Base-by-base conservation (phyloP, 2,113 vertebrate genomes). In the Embiotoca jacksoni region DNA sequence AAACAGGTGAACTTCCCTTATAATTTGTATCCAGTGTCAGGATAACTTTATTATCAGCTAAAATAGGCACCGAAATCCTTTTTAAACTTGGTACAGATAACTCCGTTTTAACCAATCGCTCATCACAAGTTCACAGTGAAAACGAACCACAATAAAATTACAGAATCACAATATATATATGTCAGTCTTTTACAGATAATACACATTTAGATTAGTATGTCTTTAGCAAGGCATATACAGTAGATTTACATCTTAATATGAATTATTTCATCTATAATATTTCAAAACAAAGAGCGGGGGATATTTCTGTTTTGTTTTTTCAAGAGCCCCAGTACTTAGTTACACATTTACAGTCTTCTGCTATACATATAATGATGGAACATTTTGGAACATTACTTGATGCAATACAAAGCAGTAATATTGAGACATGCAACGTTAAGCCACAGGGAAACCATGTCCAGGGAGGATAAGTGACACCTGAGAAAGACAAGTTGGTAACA, bases 381-480 rank as follows among this genome's bases (percentile, higher is more conserved):
- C 13, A 59, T 74, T 63, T 72, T 47, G 23, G 23, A 23, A 23
- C 23, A 23, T 23, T 49, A 70, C 7, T 86, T 36, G 2, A 72
- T 84, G 73, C 64, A 61, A 37, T 67, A 50, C 35, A 75, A 61
- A 59, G 77, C 68, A 73, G 75, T 41, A 44, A 66, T 61, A 85
- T n/a, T 64, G 63, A 69, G 68, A 82, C 89, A 87, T 86, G 86
- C 84, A 83, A 78, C 62, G 66, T 30, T 15, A 37, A 70, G 32
- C 52, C 47, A 72, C 46, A 52, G 37, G 16, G n/a, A 71, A 49
- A 64, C 36, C 0, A 1, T 65, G 60, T 70, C 47, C 41, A 47
- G 44, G 60, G 41, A 63, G 36, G 39, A 73, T 41, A 58, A 30
- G 7, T 60, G 60, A 69, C 41, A 65, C 50, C 71, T 65, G 52